A percentile compares a stretch with the other conserved stretches of the same genome.
Evolutionary conservation across 92 coral and sea anemone genomes (phyloP).

Genomic region (Porites evermanni): DNA sequence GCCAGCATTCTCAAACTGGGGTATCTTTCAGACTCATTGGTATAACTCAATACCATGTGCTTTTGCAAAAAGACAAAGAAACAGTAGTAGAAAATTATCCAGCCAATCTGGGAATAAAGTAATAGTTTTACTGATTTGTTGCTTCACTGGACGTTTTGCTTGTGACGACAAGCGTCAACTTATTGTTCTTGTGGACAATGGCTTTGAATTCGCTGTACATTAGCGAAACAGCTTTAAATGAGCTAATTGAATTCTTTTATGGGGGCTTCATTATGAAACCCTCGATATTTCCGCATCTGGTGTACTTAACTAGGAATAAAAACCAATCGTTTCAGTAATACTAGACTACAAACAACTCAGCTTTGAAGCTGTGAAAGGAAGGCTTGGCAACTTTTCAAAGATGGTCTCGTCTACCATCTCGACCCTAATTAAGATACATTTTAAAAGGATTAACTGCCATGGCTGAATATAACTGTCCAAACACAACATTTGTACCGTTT

Average conservation of each 20-base stretch:
- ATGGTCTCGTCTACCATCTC: neutral
- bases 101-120: neutral
- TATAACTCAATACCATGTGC: too few species aligned
- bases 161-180: constrained; percentile 10
- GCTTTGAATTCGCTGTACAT: constrained; percentile 9
- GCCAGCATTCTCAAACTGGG: too few species aligned
- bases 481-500: constrained; percentile 28
- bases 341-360: neutral
- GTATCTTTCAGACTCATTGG: too few species aligned
- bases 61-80: too few species aligned
- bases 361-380: neutral
- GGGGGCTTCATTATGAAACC: neutral
- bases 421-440: constrained; percentile 27
- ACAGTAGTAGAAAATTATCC: too few species aligned
- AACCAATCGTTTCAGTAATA: neutral
- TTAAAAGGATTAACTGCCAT: constrained; percentile 19
- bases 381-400: neutral
- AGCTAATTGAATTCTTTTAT: constrained; percentile 39
- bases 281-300: neutral
- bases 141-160: neutral
- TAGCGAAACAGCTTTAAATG: constrained; percentile 1
- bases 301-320: neutral
- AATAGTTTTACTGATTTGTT: neutral
- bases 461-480: constrained; percentile 30
- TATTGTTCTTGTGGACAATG: constrained; percentile 1